Evolutionary conservation across 2,797 vertebrate genomes (phyloP).

Genomic region (Botia kubotai): DNA sequence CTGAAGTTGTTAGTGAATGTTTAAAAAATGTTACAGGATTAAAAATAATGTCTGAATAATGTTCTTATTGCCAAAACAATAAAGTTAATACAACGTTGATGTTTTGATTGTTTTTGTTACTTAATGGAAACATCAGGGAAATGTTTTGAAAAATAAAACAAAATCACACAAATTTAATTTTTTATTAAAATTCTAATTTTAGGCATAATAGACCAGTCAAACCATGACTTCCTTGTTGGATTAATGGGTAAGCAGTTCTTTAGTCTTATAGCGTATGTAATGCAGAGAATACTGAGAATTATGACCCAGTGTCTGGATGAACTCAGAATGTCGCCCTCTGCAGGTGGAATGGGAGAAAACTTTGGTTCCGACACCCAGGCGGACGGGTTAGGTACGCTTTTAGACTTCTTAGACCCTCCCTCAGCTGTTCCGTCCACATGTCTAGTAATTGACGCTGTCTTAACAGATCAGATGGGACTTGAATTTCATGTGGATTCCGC

Average conservation of each 20-base stretch:
- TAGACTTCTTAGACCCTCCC: constrained; percentile 39
- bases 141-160: no score
- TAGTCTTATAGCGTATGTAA: no score
- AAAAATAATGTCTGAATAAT: no score
- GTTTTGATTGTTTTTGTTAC: no score
- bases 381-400: constrained; percentile 60
- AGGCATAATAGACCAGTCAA: constrained; percentile 67
- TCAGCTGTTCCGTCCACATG: constrained; percentile 52
- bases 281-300: neutral
- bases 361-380: constrained; percentile 57
- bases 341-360: constrained; percentile 59
- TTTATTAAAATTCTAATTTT: constrained; percentile 2
- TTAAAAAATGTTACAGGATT: no score
- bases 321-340: constrained; percentile 38
- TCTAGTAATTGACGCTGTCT: constrained; percentile 53
- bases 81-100: no score
- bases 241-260: constrained; percentile 68
- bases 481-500: constrained; percentile 63
- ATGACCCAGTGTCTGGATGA: neutral
- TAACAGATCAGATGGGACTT: constrained; percentile 66
- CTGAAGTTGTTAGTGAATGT: no score
- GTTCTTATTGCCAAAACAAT: no score
- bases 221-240: constrained; percentile 71
- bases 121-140: no score
- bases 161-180: no score